Base-by-base conservation (phyloP, 2,797 vertebrate species). In the Nothura maculosa region DNA sequence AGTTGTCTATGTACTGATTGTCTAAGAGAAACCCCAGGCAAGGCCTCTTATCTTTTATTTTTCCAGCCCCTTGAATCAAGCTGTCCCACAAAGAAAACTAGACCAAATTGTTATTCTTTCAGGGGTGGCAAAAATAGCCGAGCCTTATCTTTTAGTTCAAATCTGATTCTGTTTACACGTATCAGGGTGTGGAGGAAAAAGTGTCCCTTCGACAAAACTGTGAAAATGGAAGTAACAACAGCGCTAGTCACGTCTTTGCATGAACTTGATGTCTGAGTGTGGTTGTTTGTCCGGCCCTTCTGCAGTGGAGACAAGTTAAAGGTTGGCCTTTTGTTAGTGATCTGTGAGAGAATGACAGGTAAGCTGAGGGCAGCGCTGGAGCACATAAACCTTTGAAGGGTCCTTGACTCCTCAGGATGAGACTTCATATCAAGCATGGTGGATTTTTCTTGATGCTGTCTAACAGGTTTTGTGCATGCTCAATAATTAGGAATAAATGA, bases 361-460 rank as follows among this genome's bases (percentile, higher is more conserved):
- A 24, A 88, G 55, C 16, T 12, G 24, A 34, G 45, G 58, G 32
- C 68, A 61, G 34, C 25, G 45, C 42, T 79, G 78, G 78, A 60
- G 50, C 42, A 10, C 32, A 7, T 70, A 60, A 66, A 52, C 73
- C 24, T 34, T 67, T n/a, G 32, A 77, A 66, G 43, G 60, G 42
- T 60, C 92, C 52, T 55, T 63, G 89, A 42, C 6, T 68, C 60
- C 22, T 63, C 47, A 34, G 24, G 16, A 52, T 6, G n/a, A 70
- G 60, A 82, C 50, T 30, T 84, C 55, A 1, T 6, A 48, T 52
- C 45, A 17, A 0, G 2, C 45, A 15, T 55, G n/a, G 52, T 40
- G 54, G 28, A 82, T 90, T 91, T 84, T 89, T 84, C 12, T 69
- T 54, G 62, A 45, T 66, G 89, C 80, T 90, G 22, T 30, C 87